Evolutionary conservation across 1,140 invertebrate species (phyloP), one percentile per base, ranked within the genome.

Genomic region (Stegodyphus mimosarum): DNA sequence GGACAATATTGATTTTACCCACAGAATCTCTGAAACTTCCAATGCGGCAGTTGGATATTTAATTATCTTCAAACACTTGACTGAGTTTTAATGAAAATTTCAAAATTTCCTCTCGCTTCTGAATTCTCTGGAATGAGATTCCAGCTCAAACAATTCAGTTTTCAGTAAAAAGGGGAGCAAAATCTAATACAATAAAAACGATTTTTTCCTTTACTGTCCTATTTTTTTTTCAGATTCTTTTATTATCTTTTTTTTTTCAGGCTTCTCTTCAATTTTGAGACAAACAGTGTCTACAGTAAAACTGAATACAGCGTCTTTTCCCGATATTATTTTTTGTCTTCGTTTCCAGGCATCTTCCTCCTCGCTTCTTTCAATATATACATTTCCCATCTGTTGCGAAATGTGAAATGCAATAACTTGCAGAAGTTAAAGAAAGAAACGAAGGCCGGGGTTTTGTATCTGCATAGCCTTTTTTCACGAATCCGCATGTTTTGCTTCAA

Each of bases 31-130:
- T 71, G 49, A 51, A 15, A 75, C 52, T 76, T 72, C 69, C 33
- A 64, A 64, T 7, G 33, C 55, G 55, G 48, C 83, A 86, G 66
- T 76, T 86, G 72, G 83, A 72, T 86, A 86, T 86, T 86, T 86
- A 86, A 86, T 78, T 86, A 86, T 86, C 74, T 86, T 73, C 75
- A 71, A 77, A 86, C 83, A 86, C 83, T 86, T 86, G 74, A 78
- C 66, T 86, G 83, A 64, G 60, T 78, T 86, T 86, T 86, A 86
- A 86, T 86, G 83, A 86, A 86, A 86, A 72, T 84, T 84, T 76
- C 67, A 67, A 83, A 83, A 74, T 84, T 84, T 60, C 53, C 60
- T 49, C 18, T 76, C 60, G 18, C 60, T n/a, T 17, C 49, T 5
- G 55, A 55, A 33, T 84, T 84, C 69, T 51, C 53, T 9, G 3